Conservation (phyloP, 2,113 vertebrate species). For the Pteruthius melanotis region DNA sequence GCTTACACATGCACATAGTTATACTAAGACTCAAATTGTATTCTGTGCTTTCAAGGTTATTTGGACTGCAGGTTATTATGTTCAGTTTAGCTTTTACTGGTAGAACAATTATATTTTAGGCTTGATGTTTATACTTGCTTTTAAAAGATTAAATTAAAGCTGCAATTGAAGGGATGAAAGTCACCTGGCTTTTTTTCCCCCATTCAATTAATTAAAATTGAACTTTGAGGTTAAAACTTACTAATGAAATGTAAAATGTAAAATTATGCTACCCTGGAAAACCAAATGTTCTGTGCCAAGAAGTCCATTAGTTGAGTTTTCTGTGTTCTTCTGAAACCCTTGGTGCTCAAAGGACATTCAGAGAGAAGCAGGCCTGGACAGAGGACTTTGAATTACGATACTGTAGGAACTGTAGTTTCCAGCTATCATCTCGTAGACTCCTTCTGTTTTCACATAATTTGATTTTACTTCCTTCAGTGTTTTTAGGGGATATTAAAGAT, state of each 20-base stretch:
- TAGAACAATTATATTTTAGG: slow-evolving; percentile 22
- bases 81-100: background rate
- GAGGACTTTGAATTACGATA: background rate
- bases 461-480: background rate
- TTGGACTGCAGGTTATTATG: background rate
- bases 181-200: background rate
- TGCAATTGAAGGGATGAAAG: background rate
- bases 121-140: slow-evolving; percentile 4
- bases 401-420: background rate
- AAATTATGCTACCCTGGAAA: background rate
- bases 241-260: slow-evolving; percentile 13
- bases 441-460: background rate
- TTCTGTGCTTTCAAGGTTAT: background rate
- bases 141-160: slow-evolving; percentile 43
- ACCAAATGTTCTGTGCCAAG: background rate
- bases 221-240: slow-evolving; percentile 6
- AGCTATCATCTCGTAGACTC: background rate
- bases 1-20: background rate
- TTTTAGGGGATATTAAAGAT: background rate
- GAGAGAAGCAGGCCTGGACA: background rate
- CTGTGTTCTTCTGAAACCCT: background rate
- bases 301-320: background rate
- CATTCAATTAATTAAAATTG: slow-evolving; percentile 42
- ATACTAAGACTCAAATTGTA: background rate
- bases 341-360: background rate